Evolutionary conservation across 1,140 invertebrate genomes (phyloP).

Genomic region (Drosophila melanica): DNA sequence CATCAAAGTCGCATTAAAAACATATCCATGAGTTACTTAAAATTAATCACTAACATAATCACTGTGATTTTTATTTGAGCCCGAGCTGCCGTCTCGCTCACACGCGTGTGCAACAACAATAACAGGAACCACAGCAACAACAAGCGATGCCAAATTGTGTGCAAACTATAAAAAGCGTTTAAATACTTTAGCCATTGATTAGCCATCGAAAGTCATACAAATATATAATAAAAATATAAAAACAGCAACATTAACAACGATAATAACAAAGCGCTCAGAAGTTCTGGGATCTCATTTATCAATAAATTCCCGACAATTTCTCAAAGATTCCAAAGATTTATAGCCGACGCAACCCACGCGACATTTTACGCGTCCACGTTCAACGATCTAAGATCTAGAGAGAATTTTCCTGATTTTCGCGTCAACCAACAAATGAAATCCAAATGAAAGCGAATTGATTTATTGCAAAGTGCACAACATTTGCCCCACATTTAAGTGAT

Average conservation of each 20-base stretch:
- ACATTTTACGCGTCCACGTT: slow-evolving; percentile 27
- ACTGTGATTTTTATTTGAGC: slow-evolving; percentile 81
- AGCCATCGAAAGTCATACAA: slow-evolving; percentile 29
- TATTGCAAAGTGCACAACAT: slow-evolving; percentile 57
- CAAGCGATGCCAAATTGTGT: slow-evolving; percentile 37
- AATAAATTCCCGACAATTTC: slow-evolving; percentile 46
- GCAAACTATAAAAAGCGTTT: slow-evolving; percentile 50
- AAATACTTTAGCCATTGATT: slow-evolving; percentile 43
- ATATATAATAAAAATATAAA: slow-evolving; percentile 11
- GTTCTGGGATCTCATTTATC: slow-evolving; percentile 30
- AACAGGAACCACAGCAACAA: slow-evolving; percentile 40
- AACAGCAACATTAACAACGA: slow-evolving; percentile 26
- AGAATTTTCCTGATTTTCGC: slow-evolving; percentile 28
- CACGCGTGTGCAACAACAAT: slow-evolving; percentile 60
- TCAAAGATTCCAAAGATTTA: slow-evolving; percentile 60
- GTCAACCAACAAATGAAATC: slow-evolving; percentile 33
- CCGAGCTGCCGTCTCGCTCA: slow-evolving; percentile 35
- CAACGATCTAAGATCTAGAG: slow-evolving; percentile 5
- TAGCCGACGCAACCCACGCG: slow-evolving; percentile 59
- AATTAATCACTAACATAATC: slow-evolving; percentile 83
- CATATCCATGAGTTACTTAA: slow-evolving; percentile 82
- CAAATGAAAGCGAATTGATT: slow-evolving; percentile 54
- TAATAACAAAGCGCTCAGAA: slow-evolving; percentile 8
- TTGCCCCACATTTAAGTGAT: slow-evolving; percentile 41
- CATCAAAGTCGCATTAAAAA: slow-evolving; percentile 75